Conservation (phyloP, 1,140 invertebrate genomes). For the Musca domestica region DNA sequence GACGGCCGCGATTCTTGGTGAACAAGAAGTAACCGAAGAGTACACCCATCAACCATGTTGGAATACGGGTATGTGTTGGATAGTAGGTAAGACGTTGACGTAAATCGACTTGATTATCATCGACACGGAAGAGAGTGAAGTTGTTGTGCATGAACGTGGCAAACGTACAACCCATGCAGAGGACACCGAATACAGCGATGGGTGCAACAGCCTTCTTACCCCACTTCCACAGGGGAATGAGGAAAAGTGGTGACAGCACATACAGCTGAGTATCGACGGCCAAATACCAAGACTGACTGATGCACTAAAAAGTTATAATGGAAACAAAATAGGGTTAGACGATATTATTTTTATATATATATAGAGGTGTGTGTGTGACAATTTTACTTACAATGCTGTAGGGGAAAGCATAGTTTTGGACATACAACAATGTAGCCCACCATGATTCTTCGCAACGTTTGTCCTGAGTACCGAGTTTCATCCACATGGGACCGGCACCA, state of each 20-base stretch:
- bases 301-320: slow-evolving; percentile 63
- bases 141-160: slow-evolving; percentile 65
- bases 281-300: slow-evolving; percentile 89
- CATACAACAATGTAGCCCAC: slow-evolving; percentile 82
- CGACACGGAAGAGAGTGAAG: slow-evolving; percentile 47
- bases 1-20: slow-evolving; percentile 45
- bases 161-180: slow-evolving; percentile 63
- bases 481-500: slow-evolving; percentile 62
- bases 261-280: slow-evolving; percentile 84
- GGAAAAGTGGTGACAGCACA: slow-evolving; percentile 72
- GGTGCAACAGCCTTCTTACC: slow-evolving; percentile 61
- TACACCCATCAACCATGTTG: slow-evolving; percentile 61
- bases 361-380: background rate
- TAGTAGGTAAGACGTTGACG: slow-evolving; percentile 47
- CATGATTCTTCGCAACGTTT: slow-evolving; percentile 69
- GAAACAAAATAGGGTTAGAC: background rate
- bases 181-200: slow-evolving; percentile 56
- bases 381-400: slow-evolving; percentile 43
- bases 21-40: slow-evolving; percentile 58
- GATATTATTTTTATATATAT: background rate
- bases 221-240: slow-evolving; percentile 69
- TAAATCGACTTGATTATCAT: slow-evolving; percentile 51
- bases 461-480: slow-evolving; percentile 58
- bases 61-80: slow-evolving; percentile 54
- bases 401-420: slow-evolving; percentile 75